These are phyloP conservation scores for Cephonodes hylas DNA, from an alignment of 2,888 invertebrate genomes.

Conservation along the genomic window DNA sequence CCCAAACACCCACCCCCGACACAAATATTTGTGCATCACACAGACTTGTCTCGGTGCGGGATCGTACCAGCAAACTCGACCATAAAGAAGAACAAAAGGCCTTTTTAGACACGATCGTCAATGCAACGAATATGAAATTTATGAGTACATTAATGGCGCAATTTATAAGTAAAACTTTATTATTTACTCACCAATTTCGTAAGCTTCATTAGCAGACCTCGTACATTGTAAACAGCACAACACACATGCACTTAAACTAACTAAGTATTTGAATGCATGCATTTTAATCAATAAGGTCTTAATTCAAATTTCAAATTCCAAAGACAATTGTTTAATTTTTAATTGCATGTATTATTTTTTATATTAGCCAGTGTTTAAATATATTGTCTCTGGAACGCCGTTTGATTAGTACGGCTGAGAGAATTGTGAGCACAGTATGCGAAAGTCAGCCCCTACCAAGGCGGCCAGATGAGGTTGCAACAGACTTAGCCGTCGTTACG, in stretches of 20 bases:
- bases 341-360: neutral
- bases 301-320: slow-evolving; percentile 17
- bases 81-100: no score
- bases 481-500: slow-evolving; percentile 25
- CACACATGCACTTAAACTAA: slow-evolving; percentile 51
- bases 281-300: slow-evolving; percentile 31
- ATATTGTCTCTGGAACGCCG: neutral
- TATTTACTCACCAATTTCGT: slow-evolving; percentile 54
- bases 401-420: slow-evolving; percentile 31
- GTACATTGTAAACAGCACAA: slow-evolving; percentile 48
- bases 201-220: slow-evolving; percentile 43
- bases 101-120: no score
- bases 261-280: slow-evolving; percentile 35
- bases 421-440: slow-evolving; percentile 40
- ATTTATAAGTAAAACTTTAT: neutral
- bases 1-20: no score
- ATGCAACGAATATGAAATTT: no score
- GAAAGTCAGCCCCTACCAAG: slow-evolving; percentile 61
- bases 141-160: neutral
- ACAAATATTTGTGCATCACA: no score
- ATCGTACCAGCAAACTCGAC: no score
- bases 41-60: no score
- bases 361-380: neutral
- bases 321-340: neutral
- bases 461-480: slow-evolving; percentile 38